A percentile compares a stretch with the other conserved stretches of the same genome.
Conservation (phyloP, 2,797 vertebrate genomes). For the Alcedo quadribrachys region DNA sequence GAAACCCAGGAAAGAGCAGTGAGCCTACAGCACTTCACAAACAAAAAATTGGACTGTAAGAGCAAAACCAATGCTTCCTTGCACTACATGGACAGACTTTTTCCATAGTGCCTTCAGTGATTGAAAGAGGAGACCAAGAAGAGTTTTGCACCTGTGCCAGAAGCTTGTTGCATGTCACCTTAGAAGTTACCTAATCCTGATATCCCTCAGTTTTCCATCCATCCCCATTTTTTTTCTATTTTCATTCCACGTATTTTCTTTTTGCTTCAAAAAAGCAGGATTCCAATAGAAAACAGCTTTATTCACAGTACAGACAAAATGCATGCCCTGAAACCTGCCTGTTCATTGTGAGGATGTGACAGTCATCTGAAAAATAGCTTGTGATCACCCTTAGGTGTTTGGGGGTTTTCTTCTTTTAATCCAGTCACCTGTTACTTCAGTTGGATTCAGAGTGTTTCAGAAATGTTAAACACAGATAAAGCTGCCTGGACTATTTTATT, state of each 20-base stretch:
- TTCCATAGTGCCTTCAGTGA: not conserved
- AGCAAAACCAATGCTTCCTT: not conserved
- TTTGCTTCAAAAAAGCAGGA: not conserved
- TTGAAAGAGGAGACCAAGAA: not conserved
- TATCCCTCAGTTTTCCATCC: not conserved
- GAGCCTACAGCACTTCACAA: not conserved
- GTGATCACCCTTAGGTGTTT: not conserved
- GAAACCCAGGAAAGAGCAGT: not conserved
- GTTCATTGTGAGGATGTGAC: not conserved
- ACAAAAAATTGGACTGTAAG: not conserved
- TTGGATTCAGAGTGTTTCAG: not conserved
- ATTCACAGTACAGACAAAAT: not conserved
- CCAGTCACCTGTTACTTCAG: not conserved
- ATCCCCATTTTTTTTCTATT: not conserved
- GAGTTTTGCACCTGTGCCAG: not conserved
- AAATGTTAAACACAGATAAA: not conserved
- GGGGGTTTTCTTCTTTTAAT: not conserved
- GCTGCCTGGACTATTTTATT: not conserved
- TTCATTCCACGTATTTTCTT: not conserved
- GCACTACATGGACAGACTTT: not conserved
- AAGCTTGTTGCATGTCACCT: not conserved
- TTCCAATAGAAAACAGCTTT: not conserved
- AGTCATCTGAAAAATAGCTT: not conserved
- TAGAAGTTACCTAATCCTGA: not conserved
- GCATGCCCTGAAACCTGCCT: not conserved